phyloP scores from a whole-genome alignment of 2,113 vertebrate genomes.

The Micronycteris hirsuta region DNA sequence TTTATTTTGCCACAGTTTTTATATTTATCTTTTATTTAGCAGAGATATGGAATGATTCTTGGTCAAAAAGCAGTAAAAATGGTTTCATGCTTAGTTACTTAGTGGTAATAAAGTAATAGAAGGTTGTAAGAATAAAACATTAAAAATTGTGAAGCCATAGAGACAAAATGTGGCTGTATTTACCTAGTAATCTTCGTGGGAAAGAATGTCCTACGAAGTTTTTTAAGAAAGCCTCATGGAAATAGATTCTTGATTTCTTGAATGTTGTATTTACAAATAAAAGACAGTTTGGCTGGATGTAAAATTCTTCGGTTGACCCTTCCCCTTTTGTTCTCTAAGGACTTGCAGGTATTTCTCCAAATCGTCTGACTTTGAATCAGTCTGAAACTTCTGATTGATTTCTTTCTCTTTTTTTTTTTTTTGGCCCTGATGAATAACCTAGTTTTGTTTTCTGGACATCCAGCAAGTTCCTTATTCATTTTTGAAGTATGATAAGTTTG shows the following conservation, averaged over 20 bases:
- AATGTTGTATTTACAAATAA: neutral
- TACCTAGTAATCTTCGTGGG: neutral
- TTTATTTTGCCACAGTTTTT: neutral
- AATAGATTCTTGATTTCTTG: neutral
- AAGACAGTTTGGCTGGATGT: neutral
- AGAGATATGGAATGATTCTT: neutral
- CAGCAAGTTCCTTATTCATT: neutral
- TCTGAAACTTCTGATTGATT: neutral
- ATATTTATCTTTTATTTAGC: neutral
- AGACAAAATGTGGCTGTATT: neutral
- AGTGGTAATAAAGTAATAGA: neutral
- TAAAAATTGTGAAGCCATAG: neutral
- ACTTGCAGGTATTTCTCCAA: neutral
- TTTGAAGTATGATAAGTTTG: neutral
- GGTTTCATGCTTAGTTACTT: neutral
- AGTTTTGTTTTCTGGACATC: neutral
- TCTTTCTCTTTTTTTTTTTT: neutral
- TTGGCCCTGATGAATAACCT: neutral
- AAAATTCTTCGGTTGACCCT: neutral
- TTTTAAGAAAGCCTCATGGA: neutral
- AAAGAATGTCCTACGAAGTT: neutral
- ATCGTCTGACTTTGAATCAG: neutral
- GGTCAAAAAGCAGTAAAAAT: neutral
- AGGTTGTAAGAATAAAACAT: neutral
- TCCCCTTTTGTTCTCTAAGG: neutral